phyloP scores from a whole-genome alignment of 2,113 vertebrate genomes.

The Nanorana parkeri region DNA sequence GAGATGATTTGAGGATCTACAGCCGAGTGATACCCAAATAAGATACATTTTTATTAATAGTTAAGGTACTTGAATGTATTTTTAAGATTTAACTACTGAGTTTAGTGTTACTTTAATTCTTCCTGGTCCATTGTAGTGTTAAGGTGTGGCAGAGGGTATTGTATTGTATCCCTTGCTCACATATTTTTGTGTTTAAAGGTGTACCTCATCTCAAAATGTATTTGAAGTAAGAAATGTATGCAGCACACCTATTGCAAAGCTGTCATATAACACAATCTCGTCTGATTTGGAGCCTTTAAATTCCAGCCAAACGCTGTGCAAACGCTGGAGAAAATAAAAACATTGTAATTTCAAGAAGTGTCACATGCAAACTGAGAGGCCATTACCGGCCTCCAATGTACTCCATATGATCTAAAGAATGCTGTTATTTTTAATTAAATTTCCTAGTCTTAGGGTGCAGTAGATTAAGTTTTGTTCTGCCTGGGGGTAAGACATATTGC shows the following conservation, averaged over 20 bases:
- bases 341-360: constrained; percentile 49
- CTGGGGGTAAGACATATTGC: constrained; percentile 52
- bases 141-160: too few relatives aligned
- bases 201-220: too few relatives aligned
- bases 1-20: too few relatives aligned
- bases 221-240: too few relatives aligned
- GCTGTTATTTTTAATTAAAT: constrained; percentile 57
- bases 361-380: constrained; percentile 42
- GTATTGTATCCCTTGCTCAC: too few relatives aligned
- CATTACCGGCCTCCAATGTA: constrained; percentile 46
- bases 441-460: constrained; percentile 49
- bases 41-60: too few relatives aligned
- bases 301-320: constrained; percentile 3
- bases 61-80: too few relatives aligned
- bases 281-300: constrained; percentile 39
- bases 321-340: constrained; percentile 29
- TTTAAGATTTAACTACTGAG: too few relatives aligned
- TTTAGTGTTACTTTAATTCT: too few relatives aligned
- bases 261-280: constrained; percentile 19
- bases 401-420: constrained; percentile 43
- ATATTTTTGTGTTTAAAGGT: too few relatives aligned
- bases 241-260: background rate
- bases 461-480: constrained; percentile 41
- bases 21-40: too few relatives aligned
- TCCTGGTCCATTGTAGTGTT: too few relatives aligned